Conservation (phyloP, 1,140 invertebrate genomes). For the Cydia pomonella region DNA sequence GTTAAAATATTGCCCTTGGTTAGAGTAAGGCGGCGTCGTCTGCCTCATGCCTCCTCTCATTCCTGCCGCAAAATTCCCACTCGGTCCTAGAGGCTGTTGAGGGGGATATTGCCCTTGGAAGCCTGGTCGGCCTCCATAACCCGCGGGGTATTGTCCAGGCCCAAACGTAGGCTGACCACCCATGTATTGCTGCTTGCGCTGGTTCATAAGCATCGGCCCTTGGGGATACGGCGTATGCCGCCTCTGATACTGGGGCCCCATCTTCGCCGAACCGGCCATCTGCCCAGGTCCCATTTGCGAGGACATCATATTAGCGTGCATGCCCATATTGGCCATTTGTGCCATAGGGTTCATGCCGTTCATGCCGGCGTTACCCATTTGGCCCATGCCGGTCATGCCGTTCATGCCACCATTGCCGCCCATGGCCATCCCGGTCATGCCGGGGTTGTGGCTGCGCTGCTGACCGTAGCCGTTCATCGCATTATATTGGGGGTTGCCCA, state of each 20-base stretch:
- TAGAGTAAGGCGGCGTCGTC: conserved; percentile 84
- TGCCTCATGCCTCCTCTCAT: conserved; percentile 82
- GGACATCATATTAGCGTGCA: conserved; percentile 85
- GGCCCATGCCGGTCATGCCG: conserved; percentile 81
- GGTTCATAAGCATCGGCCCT: conserved; percentile 90
- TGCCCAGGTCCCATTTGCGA: conserved; percentile 79
- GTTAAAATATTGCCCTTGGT: conserved; percentile 83
- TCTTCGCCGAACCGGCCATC: conserved; percentile 82
- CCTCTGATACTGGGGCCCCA: conserved; percentile 82
- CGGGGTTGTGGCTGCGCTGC: conserved; percentile 78
- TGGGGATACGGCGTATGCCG: conserved; percentile 90
- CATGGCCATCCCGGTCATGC: conserved; percentile 84
- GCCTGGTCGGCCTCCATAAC: conserved; percentile 82
- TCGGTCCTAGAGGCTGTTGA: conserved; percentile 84
- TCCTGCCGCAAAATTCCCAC: conserved; percentile 77
- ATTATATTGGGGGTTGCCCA: conserved; percentile 79
- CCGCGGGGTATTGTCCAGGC: conserved; percentile 82
- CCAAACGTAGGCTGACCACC: conserved; percentile 81
- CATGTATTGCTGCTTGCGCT: conserved; percentile 84
- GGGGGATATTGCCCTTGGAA: conserved; percentile 86
- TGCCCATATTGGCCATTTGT: conserved; percentile 85
- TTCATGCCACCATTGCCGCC: conserved; percentile 83
- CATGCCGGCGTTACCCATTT: conserved; percentile 78
- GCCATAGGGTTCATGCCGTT: conserved; percentile 82
- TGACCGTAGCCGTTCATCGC: conserved; percentile 80